Evolutionary conservation across 2,888 invertebrate genomes (phyloP).

Genomic region (Raillietiella orientalis): DNA sequence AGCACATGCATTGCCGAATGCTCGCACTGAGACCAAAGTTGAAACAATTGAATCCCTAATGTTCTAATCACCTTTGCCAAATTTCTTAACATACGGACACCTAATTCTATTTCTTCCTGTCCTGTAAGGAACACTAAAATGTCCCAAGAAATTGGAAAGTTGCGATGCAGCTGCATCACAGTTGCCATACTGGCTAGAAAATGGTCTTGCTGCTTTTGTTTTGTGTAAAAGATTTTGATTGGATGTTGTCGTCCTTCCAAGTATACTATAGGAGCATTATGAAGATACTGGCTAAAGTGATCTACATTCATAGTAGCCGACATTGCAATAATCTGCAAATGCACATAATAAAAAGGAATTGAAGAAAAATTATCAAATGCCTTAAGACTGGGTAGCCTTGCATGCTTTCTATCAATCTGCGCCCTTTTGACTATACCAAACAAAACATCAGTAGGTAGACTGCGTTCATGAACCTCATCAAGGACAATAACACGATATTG

Average conservation of each 20-base stretch:
- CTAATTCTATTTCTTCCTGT: constrained; percentile 69
- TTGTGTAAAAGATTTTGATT: constrained; percentile 12
- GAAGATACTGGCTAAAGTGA: constrained; percentile 62
- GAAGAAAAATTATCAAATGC: constrained; percentile 1
- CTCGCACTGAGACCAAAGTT: too few relatives aligned
- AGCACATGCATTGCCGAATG: constrained; percentile 26
- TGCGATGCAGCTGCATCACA: constrained; percentile 56
- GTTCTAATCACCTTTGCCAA: constrained; percentile 6
- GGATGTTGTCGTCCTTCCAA: constrained; percentile 63
- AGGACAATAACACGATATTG: constrained; percentile 52
- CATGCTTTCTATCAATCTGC: too few relatives aligned
- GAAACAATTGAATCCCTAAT: too few relatives aligned
- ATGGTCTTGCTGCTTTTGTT: constrained; percentile 29
- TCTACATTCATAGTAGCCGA: constrained; percentile 92
- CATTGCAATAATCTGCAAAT: constrained; percentile 41
- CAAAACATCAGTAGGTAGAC: constrained; percentile 68
- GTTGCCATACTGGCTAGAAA: constrained; percentile 48
- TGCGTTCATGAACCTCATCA: constrained; percentile 86
- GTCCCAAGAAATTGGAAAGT: constrained; percentile 53
- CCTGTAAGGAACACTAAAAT: constrained; percentile 79
- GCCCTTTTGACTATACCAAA: constrained; percentile 73
- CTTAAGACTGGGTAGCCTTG: too few relatives aligned
- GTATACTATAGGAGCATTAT: constrained; percentile 51
- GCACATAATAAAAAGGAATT: neutral
- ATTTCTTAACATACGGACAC: constrained; percentile 12